Evolutionary conservation across 2,113 vertebrate species (phyloP).

Genomic region (Damaliscus lunatus): DNA sequence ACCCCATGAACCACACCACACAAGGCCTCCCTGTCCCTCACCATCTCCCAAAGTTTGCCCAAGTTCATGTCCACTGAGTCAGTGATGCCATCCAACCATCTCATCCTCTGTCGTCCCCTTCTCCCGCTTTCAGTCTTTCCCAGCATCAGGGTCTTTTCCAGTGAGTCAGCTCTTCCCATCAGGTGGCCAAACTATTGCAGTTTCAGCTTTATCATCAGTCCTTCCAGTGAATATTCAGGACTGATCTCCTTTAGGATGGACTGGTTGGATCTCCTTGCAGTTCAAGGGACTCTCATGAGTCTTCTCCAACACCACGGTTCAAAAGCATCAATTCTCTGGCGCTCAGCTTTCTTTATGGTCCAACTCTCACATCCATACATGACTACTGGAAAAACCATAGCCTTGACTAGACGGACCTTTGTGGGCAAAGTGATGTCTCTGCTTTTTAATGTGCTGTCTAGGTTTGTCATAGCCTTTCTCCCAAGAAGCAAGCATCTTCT

Average conservation of each 20-base stretch:
- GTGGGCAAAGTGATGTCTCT: not conserved
- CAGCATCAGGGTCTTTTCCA: not conserved
- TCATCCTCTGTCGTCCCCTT: not conserved
- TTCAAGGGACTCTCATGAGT: not conserved
- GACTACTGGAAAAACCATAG: not conserved
- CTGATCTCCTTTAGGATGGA: not conserved
- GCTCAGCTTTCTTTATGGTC: not conserved
- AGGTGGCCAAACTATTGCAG: not conserved
- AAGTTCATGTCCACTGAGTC: not conserved
- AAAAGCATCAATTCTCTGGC: rapidly evolving
- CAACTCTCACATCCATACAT: not conserved
- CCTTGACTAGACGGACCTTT: not conserved
- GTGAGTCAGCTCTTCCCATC: not conserved
- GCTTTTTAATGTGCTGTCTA: not conserved
- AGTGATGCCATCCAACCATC: not conserved
- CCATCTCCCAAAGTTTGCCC: not conserved
- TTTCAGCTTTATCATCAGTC: not conserved
- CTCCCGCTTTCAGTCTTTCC: not conserved
- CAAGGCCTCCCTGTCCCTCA: not conserved
- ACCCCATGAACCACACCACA: not conserved
- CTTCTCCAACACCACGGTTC: not conserved
- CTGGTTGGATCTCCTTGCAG: not conserved
- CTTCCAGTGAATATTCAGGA: not conserved
- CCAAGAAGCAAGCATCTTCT: not conserved
- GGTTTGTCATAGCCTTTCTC: not conserved